Conservation (phyloP, 1,140 invertebrate genomes). For the Leptoteleia sp. region DNA sequence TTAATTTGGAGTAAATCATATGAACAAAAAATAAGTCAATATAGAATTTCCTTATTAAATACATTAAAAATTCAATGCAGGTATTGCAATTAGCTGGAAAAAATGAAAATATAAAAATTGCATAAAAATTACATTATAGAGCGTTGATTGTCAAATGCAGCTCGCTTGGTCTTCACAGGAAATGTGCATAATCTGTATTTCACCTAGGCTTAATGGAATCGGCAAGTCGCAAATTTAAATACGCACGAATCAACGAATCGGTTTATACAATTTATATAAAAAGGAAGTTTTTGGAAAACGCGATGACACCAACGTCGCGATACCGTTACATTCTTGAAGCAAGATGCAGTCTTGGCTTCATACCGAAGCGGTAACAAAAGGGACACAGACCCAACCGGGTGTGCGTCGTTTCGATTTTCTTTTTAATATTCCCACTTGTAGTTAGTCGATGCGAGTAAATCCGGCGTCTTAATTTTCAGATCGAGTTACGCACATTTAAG, state of each 20-base stretch:
- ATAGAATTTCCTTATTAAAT: too few relatives aligned
- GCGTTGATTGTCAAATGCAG: constrained; percentile 38
- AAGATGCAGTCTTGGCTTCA: constrained; percentile 37
- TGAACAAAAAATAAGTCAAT: too few relatives aligned
- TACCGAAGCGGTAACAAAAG: constrained; percentile 25
- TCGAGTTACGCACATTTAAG: constrained; percentile 15
- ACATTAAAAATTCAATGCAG: too few relatives aligned
- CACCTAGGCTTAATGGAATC: background rate
- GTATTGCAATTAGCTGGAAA: too few relatives aligned
- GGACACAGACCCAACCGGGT: background rate
- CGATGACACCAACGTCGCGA: background rate
- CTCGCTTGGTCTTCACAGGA: constrained; percentile 26
- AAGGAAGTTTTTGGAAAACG: constrained; percentile 8
- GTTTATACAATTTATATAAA: constrained; percentile 15
- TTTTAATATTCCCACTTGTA: too few relatives aligned
- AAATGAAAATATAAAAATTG: constrained; percentile 76
- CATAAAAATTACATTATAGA: constrained; percentile 16
- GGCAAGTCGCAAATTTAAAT: background rate
- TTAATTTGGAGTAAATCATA: too few relatives aligned
- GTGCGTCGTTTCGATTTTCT: background rate
- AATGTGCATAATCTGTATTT: constrained; percentile 35
- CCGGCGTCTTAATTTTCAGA: background rate
- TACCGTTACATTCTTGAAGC: constrained; percentile 39
- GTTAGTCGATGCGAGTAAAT: too few relatives aligned
- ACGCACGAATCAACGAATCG: background rate